phyloP scores from a whole-genome alignment of 2,888 invertebrate genomes.

The Nephrotoma appendiculata region DNA sequence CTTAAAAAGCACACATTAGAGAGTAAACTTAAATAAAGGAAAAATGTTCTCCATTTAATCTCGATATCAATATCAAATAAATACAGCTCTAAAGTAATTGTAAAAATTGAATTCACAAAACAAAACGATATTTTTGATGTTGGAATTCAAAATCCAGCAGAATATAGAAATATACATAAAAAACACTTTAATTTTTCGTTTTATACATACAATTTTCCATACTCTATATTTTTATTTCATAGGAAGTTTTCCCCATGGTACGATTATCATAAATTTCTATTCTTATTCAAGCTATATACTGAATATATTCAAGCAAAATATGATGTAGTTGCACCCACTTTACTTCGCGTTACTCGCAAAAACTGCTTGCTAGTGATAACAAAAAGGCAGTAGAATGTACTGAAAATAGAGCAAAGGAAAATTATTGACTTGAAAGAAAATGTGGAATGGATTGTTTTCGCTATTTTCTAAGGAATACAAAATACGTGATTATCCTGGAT shows the following conservation, averaged over 20 bases:
- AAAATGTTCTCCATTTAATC: background rate
- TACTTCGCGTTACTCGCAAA: background rate
- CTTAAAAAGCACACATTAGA: background rate
- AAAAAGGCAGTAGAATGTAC: background rate
- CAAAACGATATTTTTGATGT: background rate
- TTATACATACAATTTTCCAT: background rate
- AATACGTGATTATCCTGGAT: background rate
- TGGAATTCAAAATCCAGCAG: background rate
- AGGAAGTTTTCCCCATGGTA: background rate
- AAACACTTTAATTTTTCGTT: background rate
- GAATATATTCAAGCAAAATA: background rate
- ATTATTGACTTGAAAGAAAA: background rate
- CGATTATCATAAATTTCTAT: background rate
- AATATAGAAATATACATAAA: background rate
- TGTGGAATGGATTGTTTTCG: background rate
- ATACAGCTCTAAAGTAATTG: background rate
- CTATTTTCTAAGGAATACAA: background rate
- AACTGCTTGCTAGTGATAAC: background rate
- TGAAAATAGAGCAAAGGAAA: background rate
- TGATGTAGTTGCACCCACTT: background rate
- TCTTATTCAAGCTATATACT: background rate
- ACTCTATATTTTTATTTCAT: background rate
- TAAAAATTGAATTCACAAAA: background rate
- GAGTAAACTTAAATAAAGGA: background rate
- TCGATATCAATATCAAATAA: background rate